These are phyloP conservation scores for Botia kubotai DNA, from an alignment of 2,797 vertebrate species.

Conservation along the genomic window DNA sequence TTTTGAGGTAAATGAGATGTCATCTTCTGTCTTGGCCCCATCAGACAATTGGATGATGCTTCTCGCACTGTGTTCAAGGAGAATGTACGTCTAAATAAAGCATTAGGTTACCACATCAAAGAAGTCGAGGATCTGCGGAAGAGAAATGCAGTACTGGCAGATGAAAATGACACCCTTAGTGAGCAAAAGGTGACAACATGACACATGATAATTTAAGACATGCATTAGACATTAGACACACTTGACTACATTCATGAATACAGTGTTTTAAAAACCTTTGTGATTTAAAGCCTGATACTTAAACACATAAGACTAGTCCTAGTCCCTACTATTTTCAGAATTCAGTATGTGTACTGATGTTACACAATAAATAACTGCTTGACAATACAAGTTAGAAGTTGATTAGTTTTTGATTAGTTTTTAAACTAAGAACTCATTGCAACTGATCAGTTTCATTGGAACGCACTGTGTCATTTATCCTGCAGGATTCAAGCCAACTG, in stretches of 20 bases:
- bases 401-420: too few relatives aligned
- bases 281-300: too few relatives aligned
- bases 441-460: not conserved
- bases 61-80: constrained; percentile 85
- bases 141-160: constrained; percentile 71
- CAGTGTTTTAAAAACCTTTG: too few relatives aligned
- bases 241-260: too few relatives aligned
- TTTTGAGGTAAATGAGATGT: constrained; percentile 72
- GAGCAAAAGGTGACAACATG: constrained; percentile 74
- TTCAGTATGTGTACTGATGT: too few relatives aligned
- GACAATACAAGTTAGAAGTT: too few relatives aligned
- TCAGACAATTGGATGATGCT: constrained; percentile 83
- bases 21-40: constrained; percentile 59
- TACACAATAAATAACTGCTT: too few relatives aligned
- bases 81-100: constrained; percentile 83
- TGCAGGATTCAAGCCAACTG: constrained; percentile 79
- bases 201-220: not conserved
- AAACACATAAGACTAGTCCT: too few relatives aligned
- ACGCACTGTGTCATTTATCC: not conserved
- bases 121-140: constrained; percentile 79
- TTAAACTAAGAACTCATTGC: too few relatives aligned
- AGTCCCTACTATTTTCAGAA: too few relatives aligned
- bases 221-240: not conserved
- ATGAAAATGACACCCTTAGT: constrained; percentile 75
- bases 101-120: constrained; percentile 81